These are phyloP conservation scores for Stratiomys singularior DNA, from an alignment of 2,888 invertebrate species.

Conservation along the genomic window DNA sequence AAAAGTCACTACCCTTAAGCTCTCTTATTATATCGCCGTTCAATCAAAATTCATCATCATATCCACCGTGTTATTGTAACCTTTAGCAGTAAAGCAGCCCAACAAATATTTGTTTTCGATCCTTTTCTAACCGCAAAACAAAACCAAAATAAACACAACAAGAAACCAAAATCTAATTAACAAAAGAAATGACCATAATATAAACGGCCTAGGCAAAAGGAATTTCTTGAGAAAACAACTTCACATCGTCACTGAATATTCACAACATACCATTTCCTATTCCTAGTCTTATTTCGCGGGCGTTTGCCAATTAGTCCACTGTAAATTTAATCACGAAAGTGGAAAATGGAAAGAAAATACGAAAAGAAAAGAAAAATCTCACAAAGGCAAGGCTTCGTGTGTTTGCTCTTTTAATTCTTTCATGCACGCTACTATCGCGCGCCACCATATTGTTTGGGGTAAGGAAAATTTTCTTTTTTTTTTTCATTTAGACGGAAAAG, in stretches of 20 bases:
- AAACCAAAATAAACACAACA: background rate
- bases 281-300: slow-evolving; percentile 7
- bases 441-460: no score
- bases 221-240: background rate
- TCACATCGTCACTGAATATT: no score
- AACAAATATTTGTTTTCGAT: slow-evolving; percentile 13
- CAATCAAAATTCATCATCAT: no score
- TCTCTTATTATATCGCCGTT: no score
- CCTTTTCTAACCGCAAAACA: background rate
- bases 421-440: background rate
- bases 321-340: slow-evolving; percentile 24
- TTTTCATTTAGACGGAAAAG: background rate
- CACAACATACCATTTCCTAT: background rate
- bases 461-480: background rate
- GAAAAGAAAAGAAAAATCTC: background rate
- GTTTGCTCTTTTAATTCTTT: background rate
- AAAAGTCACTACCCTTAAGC: no score
- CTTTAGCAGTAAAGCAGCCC: background rate
- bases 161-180: background rate
- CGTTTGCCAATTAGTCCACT: slow-evolving; percentile 24
- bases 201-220: background rate
- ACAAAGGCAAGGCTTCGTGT: background rate
- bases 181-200: background rate
- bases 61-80: background rate
- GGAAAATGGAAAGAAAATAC: background rate